Evolutionary conservation across 2,888 invertebrate genomes (phyloP).

Genomic region (Timandra comae): DNA sequence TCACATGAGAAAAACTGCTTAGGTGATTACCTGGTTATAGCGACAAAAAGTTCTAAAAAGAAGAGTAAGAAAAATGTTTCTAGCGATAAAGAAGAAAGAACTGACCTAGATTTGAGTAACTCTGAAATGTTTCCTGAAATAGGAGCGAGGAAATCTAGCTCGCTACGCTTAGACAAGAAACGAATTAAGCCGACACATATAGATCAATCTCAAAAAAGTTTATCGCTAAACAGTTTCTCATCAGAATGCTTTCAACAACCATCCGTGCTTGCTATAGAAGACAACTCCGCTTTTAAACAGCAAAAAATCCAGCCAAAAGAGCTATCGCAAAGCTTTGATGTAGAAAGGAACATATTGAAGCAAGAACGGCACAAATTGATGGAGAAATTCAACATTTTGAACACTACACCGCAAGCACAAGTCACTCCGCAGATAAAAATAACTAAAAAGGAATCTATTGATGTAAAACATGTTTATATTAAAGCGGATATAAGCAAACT

Average conservation of each 20-base stretch:
- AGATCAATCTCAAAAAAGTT: conserved; percentile 49
- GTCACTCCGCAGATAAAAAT: conserved; percentile 42
- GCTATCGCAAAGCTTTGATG: conserved; percentile 46
- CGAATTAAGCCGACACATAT: conserved; percentile 76
- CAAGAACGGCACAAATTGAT: conserved; percentile 63
- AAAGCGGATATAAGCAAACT: conserved; percentile 63
- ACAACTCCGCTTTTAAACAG: conserved; percentile 56
- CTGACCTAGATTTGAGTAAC: conserved; percentile 54
- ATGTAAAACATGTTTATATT: conserved; percentile 28
- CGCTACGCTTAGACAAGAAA: conserved; percentile 46
- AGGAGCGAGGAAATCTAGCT: conserved; percentile 54
- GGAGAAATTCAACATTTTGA: conserved; percentile 66
- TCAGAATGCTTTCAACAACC: conserved; percentile 52
- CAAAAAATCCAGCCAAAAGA: conserved; percentile 50
- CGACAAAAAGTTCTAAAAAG: conserved; percentile 50
- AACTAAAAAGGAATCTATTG: conserved; percentile 14
- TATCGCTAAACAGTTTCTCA: conserved; percentile 54
- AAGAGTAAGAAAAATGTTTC: conserved; percentile 46
- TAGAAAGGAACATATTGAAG: conserved; percentile 59
- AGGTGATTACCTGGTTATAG: conserved; percentile 53
- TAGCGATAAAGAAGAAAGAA: conserved; percentile 43
- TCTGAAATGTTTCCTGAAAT: conserved; percentile 65
- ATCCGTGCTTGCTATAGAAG: conserved; percentile 44
- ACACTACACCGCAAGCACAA: conserved; percentile 52
- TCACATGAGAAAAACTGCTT: conserved; percentile 58